phyloP scores from a whole-genome alignment of 23 tunicate species.

The Aplidium turbinatum region DNA sequence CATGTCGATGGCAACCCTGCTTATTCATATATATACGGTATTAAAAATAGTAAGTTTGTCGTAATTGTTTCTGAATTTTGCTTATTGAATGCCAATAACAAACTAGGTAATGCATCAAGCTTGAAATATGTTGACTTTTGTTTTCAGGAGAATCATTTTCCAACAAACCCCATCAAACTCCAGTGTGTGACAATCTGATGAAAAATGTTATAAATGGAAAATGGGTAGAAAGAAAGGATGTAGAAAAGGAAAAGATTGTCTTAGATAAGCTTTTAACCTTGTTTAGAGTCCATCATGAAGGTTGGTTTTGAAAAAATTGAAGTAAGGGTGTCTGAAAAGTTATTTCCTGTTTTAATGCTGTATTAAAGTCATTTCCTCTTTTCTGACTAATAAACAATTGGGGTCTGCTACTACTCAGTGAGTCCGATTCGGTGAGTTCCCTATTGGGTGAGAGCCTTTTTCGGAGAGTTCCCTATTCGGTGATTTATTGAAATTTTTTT shows the following conservation, averaged over 20 bases:
- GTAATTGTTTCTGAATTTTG: no score
- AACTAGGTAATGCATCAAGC: no score
- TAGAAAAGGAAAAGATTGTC: background rate
- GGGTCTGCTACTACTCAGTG: no score
- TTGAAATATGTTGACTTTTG: no score
- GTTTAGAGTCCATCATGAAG: constrained; percentile 23
- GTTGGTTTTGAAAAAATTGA: background rate
- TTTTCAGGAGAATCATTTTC: background rate
- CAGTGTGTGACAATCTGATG: background rate
- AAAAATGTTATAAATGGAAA: background rate
- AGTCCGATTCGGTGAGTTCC: no score
- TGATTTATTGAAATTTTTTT: no score
- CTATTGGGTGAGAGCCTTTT: no score
- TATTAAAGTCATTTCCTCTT: background rate
- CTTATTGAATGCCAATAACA: no score
- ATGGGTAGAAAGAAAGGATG: constrained; percentile 2
- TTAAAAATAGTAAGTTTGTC: no score
- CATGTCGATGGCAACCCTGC: no score
- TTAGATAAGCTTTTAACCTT: background rate
- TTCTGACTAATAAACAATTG: no score
- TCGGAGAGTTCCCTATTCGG: background rate
- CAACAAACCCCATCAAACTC: background rate
- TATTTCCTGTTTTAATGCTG: background rate
- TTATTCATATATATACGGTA: no score
- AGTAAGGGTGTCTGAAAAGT: background rate